phyloP scores from a whole-genome alignment of 2,113 vertebrate genomes.

The Pedetes capensis region DNA sequence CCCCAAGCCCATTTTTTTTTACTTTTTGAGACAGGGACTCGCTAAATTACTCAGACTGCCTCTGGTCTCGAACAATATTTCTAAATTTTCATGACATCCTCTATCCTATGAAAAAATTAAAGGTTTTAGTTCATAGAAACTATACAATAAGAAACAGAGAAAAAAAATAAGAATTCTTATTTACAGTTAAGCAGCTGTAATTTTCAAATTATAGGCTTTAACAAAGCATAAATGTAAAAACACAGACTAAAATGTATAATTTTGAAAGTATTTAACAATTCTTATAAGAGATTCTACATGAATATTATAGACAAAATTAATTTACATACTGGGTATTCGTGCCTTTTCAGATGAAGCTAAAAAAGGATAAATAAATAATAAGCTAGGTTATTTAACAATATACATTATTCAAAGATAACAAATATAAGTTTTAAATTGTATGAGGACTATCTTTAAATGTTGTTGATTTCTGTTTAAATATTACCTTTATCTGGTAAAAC shows the following conservation, averaged over 20 bases:
- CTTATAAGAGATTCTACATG: not conserved
- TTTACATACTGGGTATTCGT: constrained; percentile 76
- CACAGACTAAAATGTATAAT: not conserved
- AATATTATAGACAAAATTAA: not conserved
- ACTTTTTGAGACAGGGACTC: too few relatives aligned
- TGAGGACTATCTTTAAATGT: not conserved
- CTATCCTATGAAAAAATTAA: not conserved
- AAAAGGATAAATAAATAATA: constrained; percentile 55
- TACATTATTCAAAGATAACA: not conserved
- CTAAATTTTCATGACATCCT: not conserved
- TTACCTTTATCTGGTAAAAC: not conserved
- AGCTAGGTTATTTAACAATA: not conserved
- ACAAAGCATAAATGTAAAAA: not conserved
- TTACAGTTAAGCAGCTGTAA: not conserved
- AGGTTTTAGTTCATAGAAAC: not conserved
- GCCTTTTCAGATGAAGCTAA: constrained; percentile 72
- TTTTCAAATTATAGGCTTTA: not conserved
- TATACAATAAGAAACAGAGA: not conserved
- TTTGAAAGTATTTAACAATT: not conserved
- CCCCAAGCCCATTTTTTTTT: too few relatives aligned
- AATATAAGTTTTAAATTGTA: not conserved
- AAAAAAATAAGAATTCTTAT: not conserved
- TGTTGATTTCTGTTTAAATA: not conserved
- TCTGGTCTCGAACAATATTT: not conserved
- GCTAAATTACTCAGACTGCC: too few relatives aligned